Conservation (phyloP, 1,140 invertebrate genomes). For the Cydia amplana region DNA sequence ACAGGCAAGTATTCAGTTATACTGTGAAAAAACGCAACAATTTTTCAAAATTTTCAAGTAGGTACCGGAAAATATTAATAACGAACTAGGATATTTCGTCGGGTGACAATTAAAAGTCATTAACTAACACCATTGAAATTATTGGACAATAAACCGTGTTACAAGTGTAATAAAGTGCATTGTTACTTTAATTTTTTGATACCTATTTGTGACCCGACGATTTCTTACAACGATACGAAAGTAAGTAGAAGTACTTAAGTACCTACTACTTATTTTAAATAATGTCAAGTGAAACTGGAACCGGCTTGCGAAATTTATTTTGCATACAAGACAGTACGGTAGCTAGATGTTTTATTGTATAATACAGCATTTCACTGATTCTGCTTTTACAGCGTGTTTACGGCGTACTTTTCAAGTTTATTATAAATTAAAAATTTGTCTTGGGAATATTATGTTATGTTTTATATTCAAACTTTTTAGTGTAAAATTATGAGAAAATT, state of each 20-base stretch:
- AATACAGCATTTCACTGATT: constrained; percentile 15
- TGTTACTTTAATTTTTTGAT: too few relatives aligned
- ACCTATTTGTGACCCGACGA: too few relatives aligned
- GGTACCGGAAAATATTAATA: neutral
- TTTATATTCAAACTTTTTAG: too few relatives aligned
- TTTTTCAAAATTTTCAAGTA: neutral
- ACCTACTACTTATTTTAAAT: neutral
- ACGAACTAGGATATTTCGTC: neutral
- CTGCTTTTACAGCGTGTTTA: neutral
- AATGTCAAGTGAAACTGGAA: constrained; percentile 27
- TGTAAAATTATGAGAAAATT: too few relatives aligned
- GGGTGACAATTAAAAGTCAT: too few relatives aligned
- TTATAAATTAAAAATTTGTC: neutral
- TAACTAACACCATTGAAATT: too few relatives aligned
- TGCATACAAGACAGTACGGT: constrained; percentile 18
- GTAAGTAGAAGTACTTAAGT: neutral
- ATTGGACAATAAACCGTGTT: too few relatives aligned
- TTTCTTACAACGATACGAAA: neutral
- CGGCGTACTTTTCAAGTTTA: neutral
- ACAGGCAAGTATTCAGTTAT: too few relatives aligned
- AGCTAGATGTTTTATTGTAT: neutral
- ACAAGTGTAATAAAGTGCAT: too few relatives aligned
- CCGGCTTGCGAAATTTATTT: constrained; percentile 21
- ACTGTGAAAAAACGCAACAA: neutral
- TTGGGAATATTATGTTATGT: too few relatives aligned